Evolutionary conservation across 2,797 vertebrate species (phyloP), one percentile per base, ranked within the genome.

Genomic region (Xiphophorus birchmanni): DNA sequence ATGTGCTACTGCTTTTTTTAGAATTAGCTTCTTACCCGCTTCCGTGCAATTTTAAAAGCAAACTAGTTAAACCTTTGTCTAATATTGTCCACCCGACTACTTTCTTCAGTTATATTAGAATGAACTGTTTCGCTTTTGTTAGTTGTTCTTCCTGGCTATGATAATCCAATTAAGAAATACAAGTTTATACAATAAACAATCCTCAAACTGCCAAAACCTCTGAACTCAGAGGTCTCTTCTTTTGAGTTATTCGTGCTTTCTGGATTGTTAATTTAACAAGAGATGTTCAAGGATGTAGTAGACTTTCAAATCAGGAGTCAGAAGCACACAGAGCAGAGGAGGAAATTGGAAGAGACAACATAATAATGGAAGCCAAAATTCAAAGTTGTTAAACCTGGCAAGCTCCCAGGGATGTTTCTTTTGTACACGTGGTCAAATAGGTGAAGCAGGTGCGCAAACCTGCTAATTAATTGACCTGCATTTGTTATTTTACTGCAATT

Each of bases 361-460:
- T 40, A 67, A 40, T 37, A 40, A 23, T 67, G 32, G 37, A 67
- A 11, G 21, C 21, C 4, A 6, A 42, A 26, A 42, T 45, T 29
- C 5, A 44, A 18, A 26, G 3, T 4, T 11, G 65, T 2, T 44
- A 44, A 69, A 26, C 67, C 40, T 26, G 21, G 4, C 8, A 13
- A 69, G 42, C 13, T 72, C 23, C 13, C 12, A 12, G 26, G 2
- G 26, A 29, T 45, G 65, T 50, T 18, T 50, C 52, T 26, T 74
- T 10, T 35, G 15, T 23, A 7, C 45, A 12, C 29, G 15, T 52
- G 47, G 32, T 4, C 18, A 74, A 52, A 35, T 13, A 2, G 6
- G 47, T 21, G 18, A 35, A 52, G 45, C 47, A 52, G 89, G 86
- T 90, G 90, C 35, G 4, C 58, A 69, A 56, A 83, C 44, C 1